Evolutionary conservation across 2,888 invertebrate species (phyloP).

Genomic region (Ferrisia virgata): DNA sequence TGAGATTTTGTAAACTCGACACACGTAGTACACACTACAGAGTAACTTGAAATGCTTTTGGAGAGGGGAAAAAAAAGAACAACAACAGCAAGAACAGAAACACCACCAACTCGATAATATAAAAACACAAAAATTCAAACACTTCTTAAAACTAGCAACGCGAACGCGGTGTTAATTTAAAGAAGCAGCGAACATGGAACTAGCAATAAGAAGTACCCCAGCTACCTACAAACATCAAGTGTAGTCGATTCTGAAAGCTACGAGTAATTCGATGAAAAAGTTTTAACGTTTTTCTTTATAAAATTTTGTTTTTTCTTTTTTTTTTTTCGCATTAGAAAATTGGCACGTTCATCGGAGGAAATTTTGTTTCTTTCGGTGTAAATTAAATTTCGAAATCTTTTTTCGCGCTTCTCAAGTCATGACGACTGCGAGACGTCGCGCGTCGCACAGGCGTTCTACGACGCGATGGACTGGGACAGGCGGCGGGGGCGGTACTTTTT

Average conservation of each 20-base stretch:
- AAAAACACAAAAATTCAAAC: slow-evolving; percentile 9
- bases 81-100: neutral
- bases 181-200: neutral
- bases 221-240: neutral
- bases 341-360: slow-evolving; percentile 25
- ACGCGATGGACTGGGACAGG: neutral
- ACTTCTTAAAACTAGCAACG: neutral
- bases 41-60: neutral
- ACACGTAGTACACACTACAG: neutral
- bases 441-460: too few species aligned
- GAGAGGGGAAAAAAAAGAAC: neutral
- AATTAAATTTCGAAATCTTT: slow-evolving; percentile 12
- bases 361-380: slow-evolving; percentile 10
- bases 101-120: neutral
- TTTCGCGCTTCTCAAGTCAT: neutral
- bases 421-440: too few species aligned
- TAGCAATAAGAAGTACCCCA: neutral
- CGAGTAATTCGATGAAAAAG: slow-evolving; percentile 12
- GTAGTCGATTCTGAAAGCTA: neutral
- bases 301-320: slow-evolving; percentile 13
- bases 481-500: neutral
- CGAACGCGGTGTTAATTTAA: neutral
- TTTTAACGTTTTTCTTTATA: slow-evolving; percentile 11
- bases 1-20: neutral
- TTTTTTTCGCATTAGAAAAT: slow-evolving; percentile 8